Base-by-base conservation (phyloP, 2,888 invertebrate species). In the Dicranocentrus wangi region DNA sequence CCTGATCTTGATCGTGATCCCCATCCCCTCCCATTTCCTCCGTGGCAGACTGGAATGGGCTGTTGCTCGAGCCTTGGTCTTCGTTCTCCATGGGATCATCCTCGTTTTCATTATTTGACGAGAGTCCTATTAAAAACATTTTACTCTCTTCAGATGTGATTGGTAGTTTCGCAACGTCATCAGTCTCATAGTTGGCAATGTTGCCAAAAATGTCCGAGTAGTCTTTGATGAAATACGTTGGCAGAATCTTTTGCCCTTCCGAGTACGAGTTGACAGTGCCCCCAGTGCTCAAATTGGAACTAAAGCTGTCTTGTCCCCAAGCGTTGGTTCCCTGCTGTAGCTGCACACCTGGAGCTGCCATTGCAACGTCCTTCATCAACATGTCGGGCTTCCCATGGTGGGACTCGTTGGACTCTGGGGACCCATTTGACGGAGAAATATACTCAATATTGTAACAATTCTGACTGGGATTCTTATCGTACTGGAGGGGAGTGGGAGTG, bases 11-110 rank as follows among this genome's bases (percentile, higher is more conserved):
- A 17, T 81, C 78, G 8, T 75, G 66, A 32, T 85, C 85, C 23
- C 83, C 82, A 28, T 86, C 85, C 15, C 80, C 66, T 2, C 82
- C 84, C 68, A 85, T 81, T 19, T 86, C 86, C 39, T 85, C 86
- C 1, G 85, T 80, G 8, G 86, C 85, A 0, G 86, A 86, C 15
- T 86, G 86, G 55, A 86, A 86, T 8, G 86, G 86, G 68, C 86
- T 86, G 61, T 85, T 85, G 23, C 84, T 83, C 3, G 86, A 84
- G 10, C 78, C 79, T 27, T 83, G 83, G 15, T 86, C 83, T n/a
- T 86, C 85, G 60, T 83, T 83, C 27, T 73, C 76, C 28, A 83
- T 69, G 2, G 21, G 47, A 23, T 75, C 58, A 2, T 82, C 82
- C n/a, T 81, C 76, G 7, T 68, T 47, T 7, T 83, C 83, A 0